phyloP scores from a whole-genome alignment of 2,797 vertebrate species.

The Denticeps clupeoides region DNA sequence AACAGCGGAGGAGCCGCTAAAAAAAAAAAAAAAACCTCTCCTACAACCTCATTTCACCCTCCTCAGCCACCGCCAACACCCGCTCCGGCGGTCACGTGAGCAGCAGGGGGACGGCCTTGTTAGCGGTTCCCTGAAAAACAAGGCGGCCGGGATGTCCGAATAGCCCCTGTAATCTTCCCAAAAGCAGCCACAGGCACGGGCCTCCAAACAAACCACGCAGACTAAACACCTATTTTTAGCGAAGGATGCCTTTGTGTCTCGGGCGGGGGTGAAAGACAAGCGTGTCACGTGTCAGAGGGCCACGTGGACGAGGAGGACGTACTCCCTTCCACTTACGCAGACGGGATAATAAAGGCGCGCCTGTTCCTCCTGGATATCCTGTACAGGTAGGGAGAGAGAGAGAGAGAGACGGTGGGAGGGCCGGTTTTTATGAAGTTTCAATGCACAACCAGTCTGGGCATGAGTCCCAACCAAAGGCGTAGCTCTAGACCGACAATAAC shows the following conservation, averaged over 20 bases:
- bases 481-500: no score
- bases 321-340: no score
- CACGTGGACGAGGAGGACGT: no score
- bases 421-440: no score
- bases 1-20: neutral
- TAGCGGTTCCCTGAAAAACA: no score
- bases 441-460: no score
- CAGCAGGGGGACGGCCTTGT: conserved; percentile 6
- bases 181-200: conserved; percentile 11
- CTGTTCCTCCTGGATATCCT: no score
- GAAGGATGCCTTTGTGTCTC: conserved; percentile 8
- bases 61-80: conserved; percentile 5
- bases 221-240: conserved; percentile 24
- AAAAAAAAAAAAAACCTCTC: neutral
- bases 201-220: conserved; percentile 17
- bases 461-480: no score
- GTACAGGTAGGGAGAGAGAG: no score
- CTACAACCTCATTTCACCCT: neutral
- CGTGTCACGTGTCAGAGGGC: no score
- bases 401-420: no score
- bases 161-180: conserved; percentile 25
- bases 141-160: conserved; percentile 6
- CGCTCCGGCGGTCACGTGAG: neutral
- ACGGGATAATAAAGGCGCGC: no score
- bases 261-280: neutral